A percentile compares a stretch with the other conserved stretches of the same genome.
phyloP scores from a whole-genome alignment of 1,140 invertebrate genomes.

The Drosophila bifasciata region DNA sequence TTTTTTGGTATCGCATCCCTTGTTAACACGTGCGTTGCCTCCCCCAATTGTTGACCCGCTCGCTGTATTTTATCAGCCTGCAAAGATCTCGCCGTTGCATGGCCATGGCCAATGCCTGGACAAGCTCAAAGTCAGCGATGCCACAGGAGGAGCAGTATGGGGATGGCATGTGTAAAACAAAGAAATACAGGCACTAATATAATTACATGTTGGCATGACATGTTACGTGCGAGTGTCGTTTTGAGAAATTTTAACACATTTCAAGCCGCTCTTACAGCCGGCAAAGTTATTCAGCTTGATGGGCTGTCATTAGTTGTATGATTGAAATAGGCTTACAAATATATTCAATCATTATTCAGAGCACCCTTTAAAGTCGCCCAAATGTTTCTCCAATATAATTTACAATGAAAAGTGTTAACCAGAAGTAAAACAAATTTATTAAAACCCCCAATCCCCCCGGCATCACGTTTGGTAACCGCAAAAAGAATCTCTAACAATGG shows the following conservation, averaged over 20 bases:
- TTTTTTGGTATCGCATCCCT: constrained; percentile 74
- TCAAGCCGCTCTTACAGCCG: not conserved
- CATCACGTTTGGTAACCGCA: not conserved
- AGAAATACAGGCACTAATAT: constrained; percentile 68
- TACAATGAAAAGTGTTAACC: too few species aligned
- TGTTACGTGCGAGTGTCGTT: constrained; percentile 76
- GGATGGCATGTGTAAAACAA: constrained; percentile 56
- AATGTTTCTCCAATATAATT: too few species aligned
- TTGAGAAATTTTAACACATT: constrained; percentile 65
- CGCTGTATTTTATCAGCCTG: constrained; percentile 59
- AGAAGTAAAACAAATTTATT: not conserved
- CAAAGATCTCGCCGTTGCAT: constrained; percentile 59
- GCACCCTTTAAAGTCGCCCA: not conserved
- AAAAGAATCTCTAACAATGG: constrained; percentile 40
- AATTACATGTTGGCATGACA: constrained; percentile 79
- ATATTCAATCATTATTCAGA: not conserved
- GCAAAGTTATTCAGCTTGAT: constrained; percentile 5
- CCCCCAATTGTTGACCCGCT: constrained; percentile 35
- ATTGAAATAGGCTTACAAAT: too few species aligned
- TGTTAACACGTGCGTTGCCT: constrained; percentile 78
- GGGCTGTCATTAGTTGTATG: not conserved
- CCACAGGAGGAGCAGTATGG: not conserved
- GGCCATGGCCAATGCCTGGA: constrained; percentile 36
- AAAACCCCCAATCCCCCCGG: not conserved
- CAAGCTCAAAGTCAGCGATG: constrained; percentile 19